A percentile compares a stretch with the other conserved stretches of the same genome.
These are phyloP conservation scores for Catotricha subobsoleta DNA, from an alignment of 2,888 invertebrate species.

Conservation along the genomic window DNA sequence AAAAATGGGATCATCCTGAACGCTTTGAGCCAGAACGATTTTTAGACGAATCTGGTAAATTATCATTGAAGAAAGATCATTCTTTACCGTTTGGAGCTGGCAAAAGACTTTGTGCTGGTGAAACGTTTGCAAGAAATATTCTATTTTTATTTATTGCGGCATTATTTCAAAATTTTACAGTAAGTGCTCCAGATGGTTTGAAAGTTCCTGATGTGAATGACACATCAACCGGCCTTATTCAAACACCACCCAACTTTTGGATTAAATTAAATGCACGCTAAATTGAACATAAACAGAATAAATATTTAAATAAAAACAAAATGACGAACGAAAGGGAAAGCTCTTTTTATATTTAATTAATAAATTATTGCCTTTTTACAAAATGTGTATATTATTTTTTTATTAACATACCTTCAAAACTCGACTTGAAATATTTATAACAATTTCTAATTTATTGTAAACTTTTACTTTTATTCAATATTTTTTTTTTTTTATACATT, in stretches of 20 bases:
- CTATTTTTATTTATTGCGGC: conserved; percentile 41
- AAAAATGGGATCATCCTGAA: conserved; percentile 45
- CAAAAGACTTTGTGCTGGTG: conserved; percentile 49
- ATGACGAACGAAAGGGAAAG: too few species aligned
- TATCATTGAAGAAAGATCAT: conserved; percentile 37
- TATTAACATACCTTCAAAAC: too few species aligned
- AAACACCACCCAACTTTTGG: conserved; percentile 40
- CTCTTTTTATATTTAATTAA: too few species aligned
- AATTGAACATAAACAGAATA: too few species aligned
- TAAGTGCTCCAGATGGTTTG: conserved; percentile 34
- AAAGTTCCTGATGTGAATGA: conserved; percentile 28
- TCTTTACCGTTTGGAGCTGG: conserved; percentile 49
- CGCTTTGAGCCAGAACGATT: conserved; percentile 48
- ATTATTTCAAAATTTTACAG: conserved; percentile 44
- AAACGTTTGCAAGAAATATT: conserved; percentile 47
- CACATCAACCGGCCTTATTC: conserved; percentile 33
- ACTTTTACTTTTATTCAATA: too few species aligned
- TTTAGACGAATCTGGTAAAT: conserved; percentile 34
- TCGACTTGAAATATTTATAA: too few species aligned
- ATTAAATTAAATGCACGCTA: conserved; percentile 31
- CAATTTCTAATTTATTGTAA: too few species aligned
- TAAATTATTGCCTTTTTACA: too few species aligned
- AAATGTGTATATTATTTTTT: too few species aligned
- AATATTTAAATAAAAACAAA: too few species aligned
- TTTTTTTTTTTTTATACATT: too few species aligned